These are phyloP conservation scores for Meghimatium bilineatum DNA, from an alignment of 2,888 invertebrate species.

Conservation along the genomic window DNA sequence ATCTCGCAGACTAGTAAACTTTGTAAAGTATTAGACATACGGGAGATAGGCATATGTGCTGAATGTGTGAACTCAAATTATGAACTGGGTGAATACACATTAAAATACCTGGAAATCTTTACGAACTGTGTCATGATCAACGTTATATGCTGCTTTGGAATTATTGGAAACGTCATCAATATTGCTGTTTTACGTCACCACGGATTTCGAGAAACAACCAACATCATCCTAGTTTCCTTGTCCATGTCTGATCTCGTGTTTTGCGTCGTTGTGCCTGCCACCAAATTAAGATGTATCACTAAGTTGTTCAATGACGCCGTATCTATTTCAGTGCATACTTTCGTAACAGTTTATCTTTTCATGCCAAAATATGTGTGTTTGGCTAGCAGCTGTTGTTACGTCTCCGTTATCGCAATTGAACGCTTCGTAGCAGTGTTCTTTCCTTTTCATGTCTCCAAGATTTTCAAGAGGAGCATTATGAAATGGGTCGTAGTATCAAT, in stretches of 20 bases:
- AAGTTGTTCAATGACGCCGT: not conserved
- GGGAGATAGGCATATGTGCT: not conserved
- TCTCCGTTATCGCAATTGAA: slow-evolving; percentile 23
- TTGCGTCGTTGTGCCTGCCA: not conserved
- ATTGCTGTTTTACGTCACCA: slow-evolving; percentile 32
- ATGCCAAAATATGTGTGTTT: slow-evolving; percentile 31
- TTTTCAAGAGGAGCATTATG: not conserved
- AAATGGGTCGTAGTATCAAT: not conserved
- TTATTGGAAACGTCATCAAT: slow-evolving; percentile 31
- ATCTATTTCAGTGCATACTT: slow-evolving; percentile 8
- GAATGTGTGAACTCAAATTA: not conserved
- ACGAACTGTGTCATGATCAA: slow-evolving; percentile 32
- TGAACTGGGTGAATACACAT: not conserved
- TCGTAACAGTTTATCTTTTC: slow-evolving; percentile 26
- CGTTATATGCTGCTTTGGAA: slow-evolving; percentile 15
- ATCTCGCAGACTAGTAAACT: not conserved
- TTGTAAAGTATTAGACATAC: too few species aligned
- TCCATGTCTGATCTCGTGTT: slow-evolving; percentile 33
- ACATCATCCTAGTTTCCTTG: slow-evolving; percentile 25
- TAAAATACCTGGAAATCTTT: not conserved
- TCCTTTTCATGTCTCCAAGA: slow-evolving; percentile 24
- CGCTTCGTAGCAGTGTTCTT: slow-evolving; percentile 31
- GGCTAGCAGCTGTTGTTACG: slow-evolving; percentile 24
- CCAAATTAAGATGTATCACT: not conserved
- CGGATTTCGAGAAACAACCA: slow-evolving; percentile 31